phyloP scores from a whole-genome alignment of 2,888 invertebrate genomes.

The Caenorhabditis afra region DNA sequence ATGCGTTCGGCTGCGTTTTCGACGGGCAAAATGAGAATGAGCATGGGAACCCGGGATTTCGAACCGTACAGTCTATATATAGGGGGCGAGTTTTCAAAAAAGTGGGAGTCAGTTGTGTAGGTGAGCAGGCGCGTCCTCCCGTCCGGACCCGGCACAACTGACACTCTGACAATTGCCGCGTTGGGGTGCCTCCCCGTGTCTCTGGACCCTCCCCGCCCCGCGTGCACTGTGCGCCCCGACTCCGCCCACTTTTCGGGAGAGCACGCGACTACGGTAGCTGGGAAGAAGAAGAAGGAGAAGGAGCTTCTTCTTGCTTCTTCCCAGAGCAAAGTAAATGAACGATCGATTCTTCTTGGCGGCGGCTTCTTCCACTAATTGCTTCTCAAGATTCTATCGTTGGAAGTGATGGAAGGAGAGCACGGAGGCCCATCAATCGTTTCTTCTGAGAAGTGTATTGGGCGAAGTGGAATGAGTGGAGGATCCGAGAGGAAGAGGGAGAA shows the following conservation, averaged over 20 bases:
- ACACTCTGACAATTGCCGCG: conserved; percentile 41
- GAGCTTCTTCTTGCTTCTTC: too few species aligned
- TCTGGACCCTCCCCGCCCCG: conserved; percentile 20
- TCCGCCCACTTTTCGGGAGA: conserved; percentile 18
- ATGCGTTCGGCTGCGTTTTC: conserved; percentile 15
- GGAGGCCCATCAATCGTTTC: not conserved
- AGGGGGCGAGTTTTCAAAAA: conserved; percentile 13
- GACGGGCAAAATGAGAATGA: not conserved
- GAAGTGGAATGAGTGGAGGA: not conserved
- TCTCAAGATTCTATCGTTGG: conserved; percentile 45
- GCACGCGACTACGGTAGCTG: conserved; percentile 24
- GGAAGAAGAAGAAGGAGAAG: not conserved
- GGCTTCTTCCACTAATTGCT: conserved; percentile 29
- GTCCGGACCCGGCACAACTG: conserved; percentile 47
- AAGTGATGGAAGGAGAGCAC: not conserved
- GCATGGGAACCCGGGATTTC: not conserved
- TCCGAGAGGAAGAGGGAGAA: too few species aligned
- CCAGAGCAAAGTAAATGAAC: not conserved
- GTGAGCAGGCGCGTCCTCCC: conserved; percentile 51
- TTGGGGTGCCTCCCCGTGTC: not conserved
- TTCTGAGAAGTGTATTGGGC: not conserved
- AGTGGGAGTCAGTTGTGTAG: conserved; percentile 54
- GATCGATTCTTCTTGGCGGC: conserved; percentile 1
- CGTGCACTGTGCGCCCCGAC: conserved; percentile 10
- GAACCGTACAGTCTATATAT: conserved; percentile 16